These are phyloP conservation scores for Zaprionus camerounensis DNA, from an alignment of 1,140 invertebrate genomes.

Conservation along the genomic window DNA sequence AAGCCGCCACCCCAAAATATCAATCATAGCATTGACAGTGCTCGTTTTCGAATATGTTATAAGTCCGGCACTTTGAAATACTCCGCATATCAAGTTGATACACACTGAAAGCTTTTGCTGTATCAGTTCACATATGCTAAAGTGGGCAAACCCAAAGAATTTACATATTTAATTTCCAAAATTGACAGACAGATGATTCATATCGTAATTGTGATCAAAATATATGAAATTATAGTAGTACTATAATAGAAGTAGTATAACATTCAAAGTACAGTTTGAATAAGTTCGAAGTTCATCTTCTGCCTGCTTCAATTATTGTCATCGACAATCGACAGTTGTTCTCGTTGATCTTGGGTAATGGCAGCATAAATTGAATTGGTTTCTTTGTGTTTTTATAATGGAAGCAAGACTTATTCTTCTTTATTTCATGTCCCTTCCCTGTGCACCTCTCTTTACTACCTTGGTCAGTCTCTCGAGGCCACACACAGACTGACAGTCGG, in stretches of 20 bases:
- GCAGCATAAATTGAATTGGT: not conserved
- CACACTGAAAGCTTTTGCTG: not conserved
- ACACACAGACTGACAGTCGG: not conserved
- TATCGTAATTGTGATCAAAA: not conserved
- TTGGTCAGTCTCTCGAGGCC: conserved; percentile 1
- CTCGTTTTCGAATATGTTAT: not conserved
- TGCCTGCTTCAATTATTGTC: no score
- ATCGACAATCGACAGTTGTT: not conserved
- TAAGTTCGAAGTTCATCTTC: no score
- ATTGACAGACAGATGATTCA: not conserved
- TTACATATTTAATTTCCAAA: conserved; percentile 3
- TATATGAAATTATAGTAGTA: not conserved
- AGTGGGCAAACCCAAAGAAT: not conserved
- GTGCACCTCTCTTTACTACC: not conserved
- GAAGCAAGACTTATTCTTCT: not conserved
- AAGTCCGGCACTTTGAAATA: not conserved
- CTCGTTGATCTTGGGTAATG: not conserved
- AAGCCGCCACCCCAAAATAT: conserved; percentile 7
- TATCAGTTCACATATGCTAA: not conserved
- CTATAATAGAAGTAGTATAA: no score
- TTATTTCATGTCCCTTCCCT: not conserved
- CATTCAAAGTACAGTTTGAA: no score
- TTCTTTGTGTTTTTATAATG: not conserved
- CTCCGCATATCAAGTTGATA: conserved; percentile 4
- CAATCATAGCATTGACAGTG: conserved; percentile 1